Evolutionary conservation across 2,113 vertebrate species (phyloP), one percentile per base, ranked within the genome.

Genomic region (Gallinago undulata): DNA sequence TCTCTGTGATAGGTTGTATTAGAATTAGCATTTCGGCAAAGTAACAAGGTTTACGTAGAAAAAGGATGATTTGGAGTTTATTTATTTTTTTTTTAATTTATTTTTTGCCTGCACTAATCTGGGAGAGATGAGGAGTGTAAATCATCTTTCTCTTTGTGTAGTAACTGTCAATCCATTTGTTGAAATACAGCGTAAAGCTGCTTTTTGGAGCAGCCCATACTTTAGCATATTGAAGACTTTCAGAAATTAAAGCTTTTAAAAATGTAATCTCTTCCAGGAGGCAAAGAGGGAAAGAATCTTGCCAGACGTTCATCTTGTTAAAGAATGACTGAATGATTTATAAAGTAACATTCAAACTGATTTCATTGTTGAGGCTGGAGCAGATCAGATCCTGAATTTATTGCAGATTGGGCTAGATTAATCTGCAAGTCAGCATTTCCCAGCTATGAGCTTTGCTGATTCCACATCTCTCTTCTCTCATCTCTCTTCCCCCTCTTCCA

Each of bases 301-400:
- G 63, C 82, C 94, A 97, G 84, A 81, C 88, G 12, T 92, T 95
- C 85, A 96, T 97, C 85, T 91, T 94, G 74, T 91, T 97, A 92
- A 96, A 96, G 88, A 94, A 94, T 94, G 93, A 97, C 93, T 96
- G 74, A 96, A 93, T 96, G 93, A 96, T 96, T 98, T 97, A 95
- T 85, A 92, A 97, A 97, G 93, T 94, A 95, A 80, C 91, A 93
- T 90, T 93, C 90, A 96, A 79, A 85, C 56, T 73, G 89, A 96
- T 91, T 96, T 96, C 75, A 95, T 94, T 92, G 93, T 97, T 84
- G 93, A 92, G 80, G 82, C 94, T 94, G 89, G 79, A 96, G 77
- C 75, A 93, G 90, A 97, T 98, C 93, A 97, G 86, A 90, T 95
- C 53, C 87, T 96, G 69, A 91, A 95, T 95, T 95, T 95, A 95